Conservation (phyloP, 1,140 invertebrate genomes). For the Telenomus remus region DNA sequence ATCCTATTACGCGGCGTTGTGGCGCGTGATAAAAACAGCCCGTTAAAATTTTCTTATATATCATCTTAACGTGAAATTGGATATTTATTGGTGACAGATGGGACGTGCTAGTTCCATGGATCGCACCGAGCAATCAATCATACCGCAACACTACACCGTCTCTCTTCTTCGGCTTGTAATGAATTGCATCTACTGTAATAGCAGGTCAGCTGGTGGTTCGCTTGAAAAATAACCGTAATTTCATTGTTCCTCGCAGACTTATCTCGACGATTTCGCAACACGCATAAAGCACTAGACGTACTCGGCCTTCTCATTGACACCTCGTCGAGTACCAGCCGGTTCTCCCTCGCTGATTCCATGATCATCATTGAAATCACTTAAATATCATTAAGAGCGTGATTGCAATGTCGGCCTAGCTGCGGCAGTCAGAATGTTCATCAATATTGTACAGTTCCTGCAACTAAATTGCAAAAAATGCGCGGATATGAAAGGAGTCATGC, state of each 20-base stretch:
- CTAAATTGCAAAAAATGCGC: background rate
- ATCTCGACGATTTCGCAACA: slow-evolving; percentile 29
- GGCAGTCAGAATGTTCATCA: background rate
- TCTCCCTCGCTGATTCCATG: background rate
- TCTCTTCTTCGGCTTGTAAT: slow-evolving; percentile 64
- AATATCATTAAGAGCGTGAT: slow-evolving; percentile 18
- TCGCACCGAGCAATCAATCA: slow-evolving; percentile 72
- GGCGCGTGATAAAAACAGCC: slow-evolving; percentile 65
- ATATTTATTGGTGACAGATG: slow-evolving; percentile 76
- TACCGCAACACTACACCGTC: slow-evolving; percentile 67
- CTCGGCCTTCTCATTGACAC: slow-evolving; percentile 17
- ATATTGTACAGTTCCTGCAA: background rate
- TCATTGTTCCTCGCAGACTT: slow-evolving; percentile 57
- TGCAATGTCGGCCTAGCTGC: background rate
- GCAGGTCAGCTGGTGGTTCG: slow-evolving; percentile 59
- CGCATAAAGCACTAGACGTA: slow-evolving; percentile 22
- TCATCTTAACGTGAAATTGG: slow-evolving; percentile 74
- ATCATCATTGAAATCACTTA: slow-evolving; percentile 22
- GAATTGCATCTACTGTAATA: slow-evolving; percentile 68
- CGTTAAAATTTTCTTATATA: slow-evolving; percentile 74
- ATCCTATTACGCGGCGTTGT: slow-evolving; percentile 68
- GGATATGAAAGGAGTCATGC: background rate
- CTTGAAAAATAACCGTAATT: slow-evolving; percentile 71
- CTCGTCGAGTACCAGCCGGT: slow-evolving; percentile 6
- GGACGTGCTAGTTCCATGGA: slow-evolving; percentile 70